Base-by-base conservation (phyloP, 2,797 vertebrate genomes). In the Oreochromis mossambicus region DNA sequence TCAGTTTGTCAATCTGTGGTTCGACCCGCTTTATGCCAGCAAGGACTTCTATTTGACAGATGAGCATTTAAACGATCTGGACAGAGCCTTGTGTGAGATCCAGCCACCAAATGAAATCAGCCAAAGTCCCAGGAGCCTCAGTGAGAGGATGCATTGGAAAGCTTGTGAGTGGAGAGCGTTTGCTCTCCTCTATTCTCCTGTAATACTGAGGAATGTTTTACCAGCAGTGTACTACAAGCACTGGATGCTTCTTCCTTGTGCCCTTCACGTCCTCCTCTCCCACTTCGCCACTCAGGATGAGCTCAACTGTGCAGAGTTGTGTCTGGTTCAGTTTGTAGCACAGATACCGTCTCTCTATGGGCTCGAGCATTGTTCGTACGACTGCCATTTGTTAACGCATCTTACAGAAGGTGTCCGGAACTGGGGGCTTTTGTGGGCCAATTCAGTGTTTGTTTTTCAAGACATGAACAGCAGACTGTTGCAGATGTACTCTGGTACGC, bases 111-210 rank as follows among this genome's bases (percentile, higher is more conserved):
- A 68, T 11, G 83, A 85, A 21, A 24, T 79, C 8, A n/a, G 48
- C 24, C 83, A 4, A 19, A 68, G 56, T 21, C 83, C 83, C 4
- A 50, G 50, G 38, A 38, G 56, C 14, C 79, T 85, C 56, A 68
- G 56, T 19, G 79, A 85, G 36, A 77, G 83, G 56, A 55, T 14
- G 70, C 24, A 26, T 7, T 86, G 81, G 85, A 63, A 55, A 11
- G 81, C 85, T 19, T 66, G 77, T 8, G 81, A 86, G 55, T 86
- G 85, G 85, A 76, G 81, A 55, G 81, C 85, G 2, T 83, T 86
- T 52, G 77, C 66, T 55, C 81, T 86, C 5, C 77, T 86, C 32
- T 86, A 86, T 36, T 85, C 83, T 29, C 79, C 83, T n/a, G 70
- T 85, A 6, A 26, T 68, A 2, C 70, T 85, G 26, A 55, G 52